Percentiles rank a stretch among this genome's conserved stretches.
These are phyloP conservation scores for Heterodera schachtii DNA, from an alignment of 1,140 invertebrate species.

Conservation along the genomic window DNA sequence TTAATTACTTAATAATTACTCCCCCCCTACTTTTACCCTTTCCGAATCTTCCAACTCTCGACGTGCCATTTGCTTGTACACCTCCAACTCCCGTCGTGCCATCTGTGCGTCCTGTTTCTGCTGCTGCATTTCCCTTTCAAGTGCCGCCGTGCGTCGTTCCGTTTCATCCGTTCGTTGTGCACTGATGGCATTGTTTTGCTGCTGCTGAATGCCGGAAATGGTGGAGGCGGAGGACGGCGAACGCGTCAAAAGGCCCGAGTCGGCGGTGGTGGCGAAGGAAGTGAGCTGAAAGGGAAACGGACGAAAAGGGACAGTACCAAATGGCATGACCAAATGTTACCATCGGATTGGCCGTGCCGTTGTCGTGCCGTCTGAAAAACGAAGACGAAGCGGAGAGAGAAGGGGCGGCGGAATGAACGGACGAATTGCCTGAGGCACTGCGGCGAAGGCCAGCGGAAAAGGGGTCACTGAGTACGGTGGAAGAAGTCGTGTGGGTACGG, in stretches of 20 bases:
- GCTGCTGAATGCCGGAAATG: slow-evolving; percentile 16
- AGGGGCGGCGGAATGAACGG: slow-evolving; percentile 17
- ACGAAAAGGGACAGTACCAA: neutral
- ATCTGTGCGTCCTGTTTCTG: slow-evolving; percentile 51
- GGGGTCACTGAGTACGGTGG: neutral
- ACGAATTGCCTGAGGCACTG: slow-evolving; percentile 10
- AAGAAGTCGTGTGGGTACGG: neutral
- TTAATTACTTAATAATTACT: neutral
- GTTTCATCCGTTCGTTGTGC: slow-evolving; percentile 39
- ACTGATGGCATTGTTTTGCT: neutral
- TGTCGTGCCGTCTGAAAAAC: neutral
- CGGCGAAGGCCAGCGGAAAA: neutral
- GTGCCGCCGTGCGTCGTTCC: slow-evolving; percentile 35
- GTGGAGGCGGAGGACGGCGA: slow-evolving; percentile 40
- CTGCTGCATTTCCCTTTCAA: slow-evolving; percentile 49
- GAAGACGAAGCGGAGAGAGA: slow-evolving; percentile 18
- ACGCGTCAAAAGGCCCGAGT: slow-evolving; percentile 39
- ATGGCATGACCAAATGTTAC: neutral
- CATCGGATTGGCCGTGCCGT: neutral
- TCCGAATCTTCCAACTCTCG: slow-evolving; percentile 38
- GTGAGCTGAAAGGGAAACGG: neutral
- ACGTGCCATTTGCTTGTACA: slow-evolving; percentile 49
- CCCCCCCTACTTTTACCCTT: slow-evolving; percentile 28
- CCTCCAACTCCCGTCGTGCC: slow-evolving; percentile 52
- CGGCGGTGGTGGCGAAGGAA: slow-evolving; percentile 36